A percentile compares a stretch with the other conserved stretches of the same genome.
Evolutionary conservation across 2,797 vertebrate species (phyloP).

Genomic region (Rhynchonycteris naso): DNA sequence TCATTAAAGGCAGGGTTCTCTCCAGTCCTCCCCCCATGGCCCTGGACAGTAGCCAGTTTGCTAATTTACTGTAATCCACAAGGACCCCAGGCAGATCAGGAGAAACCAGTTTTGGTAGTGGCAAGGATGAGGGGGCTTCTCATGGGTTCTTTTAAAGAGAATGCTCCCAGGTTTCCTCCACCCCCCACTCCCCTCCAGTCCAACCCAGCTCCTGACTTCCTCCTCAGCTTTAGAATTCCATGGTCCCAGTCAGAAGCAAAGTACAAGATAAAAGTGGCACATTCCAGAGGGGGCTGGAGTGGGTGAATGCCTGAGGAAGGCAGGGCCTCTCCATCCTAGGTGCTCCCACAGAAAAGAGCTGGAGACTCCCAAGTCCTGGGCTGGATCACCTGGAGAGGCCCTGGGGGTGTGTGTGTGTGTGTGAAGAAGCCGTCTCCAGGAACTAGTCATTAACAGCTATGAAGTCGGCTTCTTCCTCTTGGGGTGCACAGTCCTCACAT

Average conservation of each 20-base stretch:
- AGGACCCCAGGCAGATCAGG: not conserved
- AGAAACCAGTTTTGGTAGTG: conserved; percentile 16
- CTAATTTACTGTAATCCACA: not conserved
- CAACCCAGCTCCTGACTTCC: not conserved
- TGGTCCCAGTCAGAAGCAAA: not conserved
- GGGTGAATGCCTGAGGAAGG: conserved; percentile 57
- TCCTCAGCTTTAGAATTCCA: conserved; percentile 49
- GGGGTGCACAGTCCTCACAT: not conserved
- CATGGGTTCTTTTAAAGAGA: not conserved
- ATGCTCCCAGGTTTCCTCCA: not conserved
- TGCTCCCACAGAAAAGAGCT: not conserved
- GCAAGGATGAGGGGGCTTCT: not conserved
- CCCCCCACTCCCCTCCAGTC: not conserved
- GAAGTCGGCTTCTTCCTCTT: not conserved
- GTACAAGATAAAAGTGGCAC: conserved; percentile 48
- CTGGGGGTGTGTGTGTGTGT: not conserved
- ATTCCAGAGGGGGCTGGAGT: conserved; percentile 75
- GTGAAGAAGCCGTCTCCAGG: not conserved
- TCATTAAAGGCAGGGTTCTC: not conserved
- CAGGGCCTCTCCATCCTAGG: conserved; percentile 66
- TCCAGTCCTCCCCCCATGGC: not conserved
- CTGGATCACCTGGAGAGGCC: conserved; percentile 65
- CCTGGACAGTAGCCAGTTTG: not conserved
- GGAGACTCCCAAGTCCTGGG: conserved; percentile 75
- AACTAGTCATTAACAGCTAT: conserved; percentile 26